Evolutionary conservation across 1,140 invertebrate species (phyloP), one percentile per base, ranked within the genome.

Genomic region (Coptotermes formosanus): DNA sequence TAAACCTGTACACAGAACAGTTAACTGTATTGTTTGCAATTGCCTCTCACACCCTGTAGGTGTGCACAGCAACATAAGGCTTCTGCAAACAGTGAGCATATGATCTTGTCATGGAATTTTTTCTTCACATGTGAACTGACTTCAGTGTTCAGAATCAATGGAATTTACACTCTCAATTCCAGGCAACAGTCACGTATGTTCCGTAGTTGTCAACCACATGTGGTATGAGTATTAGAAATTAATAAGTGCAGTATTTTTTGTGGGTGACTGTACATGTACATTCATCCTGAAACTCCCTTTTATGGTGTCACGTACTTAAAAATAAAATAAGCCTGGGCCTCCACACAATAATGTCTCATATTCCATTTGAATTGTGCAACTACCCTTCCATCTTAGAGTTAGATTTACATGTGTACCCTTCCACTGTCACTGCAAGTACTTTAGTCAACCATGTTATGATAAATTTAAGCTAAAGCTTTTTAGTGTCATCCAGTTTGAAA

Each of bases 281-380:
- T 48, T 84, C 83, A 84, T 48, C 83, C 83, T 52, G 45, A 84
- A 55, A 84, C 45, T 45, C 83, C 83, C 83, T 30, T 75, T 75
- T 75, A 75, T 75, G 52, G 48, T 84, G 83, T 84, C 82, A 83
- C 55, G 83, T 84, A 84, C 83, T 84, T 84, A 84, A 84, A 83
- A 83, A 43, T 84, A 16, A 52, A 38, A 52, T 30, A 48, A 52
- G 55, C 59, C 83, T 84, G 83, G 52, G 55, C 23, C 83, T 84
- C 48, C 48, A 45, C 25, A 84, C 16, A 59, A 59, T 84, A 52
- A 59, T 75, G n/a, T 75, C 64, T 75, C 64, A 75, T 30, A 25
- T 75, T 75, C 64, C 16, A n/a, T 64, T 64, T 23, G 59, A 12
- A 64, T 64, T 16, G 19, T 75, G 64, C 64, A 30, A 16, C 64